Base-by-base conservation (phyloP, 1,140 invertebrate species). In the Armadillidium nasatum region DNA sequence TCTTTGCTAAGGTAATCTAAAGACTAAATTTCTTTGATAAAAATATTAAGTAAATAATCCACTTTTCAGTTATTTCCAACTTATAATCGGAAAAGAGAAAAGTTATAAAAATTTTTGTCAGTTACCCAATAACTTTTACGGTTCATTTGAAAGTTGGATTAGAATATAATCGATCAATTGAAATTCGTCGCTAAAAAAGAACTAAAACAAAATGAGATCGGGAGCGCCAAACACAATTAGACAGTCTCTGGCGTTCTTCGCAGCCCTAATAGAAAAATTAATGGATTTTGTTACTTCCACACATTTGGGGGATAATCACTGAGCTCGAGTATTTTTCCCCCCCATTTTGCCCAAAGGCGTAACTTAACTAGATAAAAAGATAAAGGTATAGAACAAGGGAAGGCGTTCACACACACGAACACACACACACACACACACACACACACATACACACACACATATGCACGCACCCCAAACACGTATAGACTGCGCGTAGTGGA, bases 211-310 rank as follows among this genome's bases (percentile, higher is more conserved):
- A 68, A 80, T 43, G 50, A 78, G 76, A 71, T 71, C 68, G 72
- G 60, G 11, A 72, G 43, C 43, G 67, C 15, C 54, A 60, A 43
- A n/a, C 21, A 21, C 73, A 44, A 54, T 54, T 21, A 45, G 45
- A 77, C n/a, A 74, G 46, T 44, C 23, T 54, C 75, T 60, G 50
- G 50, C 50, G 50, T 60, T 60, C 50, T 60, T 7, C 50, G 50
- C 11, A 60, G 50, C 44, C 44, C 68, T 72, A 73, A 71, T 75
- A 78, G 66, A 75, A 72, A 73, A 73, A 76, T 75, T 75, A 75
- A 74, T 78, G 73, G 73, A 78, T 78, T 76, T 76, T 73, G 72
- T 76, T 70, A 72, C 71, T 44, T 68, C 44, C 44, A 6, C 45
- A 44, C 44, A 66, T 22, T 76, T 76, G 71, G 45, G 44, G 75